A percentile compares a stretch with the other conserved stretches of the same genome.
These are phyloP conservation scores for Aurelia coerulea DNA, from an alignment of 30 jellyfish, hydroid and myxozoan genomes.

Conservation along the genomic window DNA sequence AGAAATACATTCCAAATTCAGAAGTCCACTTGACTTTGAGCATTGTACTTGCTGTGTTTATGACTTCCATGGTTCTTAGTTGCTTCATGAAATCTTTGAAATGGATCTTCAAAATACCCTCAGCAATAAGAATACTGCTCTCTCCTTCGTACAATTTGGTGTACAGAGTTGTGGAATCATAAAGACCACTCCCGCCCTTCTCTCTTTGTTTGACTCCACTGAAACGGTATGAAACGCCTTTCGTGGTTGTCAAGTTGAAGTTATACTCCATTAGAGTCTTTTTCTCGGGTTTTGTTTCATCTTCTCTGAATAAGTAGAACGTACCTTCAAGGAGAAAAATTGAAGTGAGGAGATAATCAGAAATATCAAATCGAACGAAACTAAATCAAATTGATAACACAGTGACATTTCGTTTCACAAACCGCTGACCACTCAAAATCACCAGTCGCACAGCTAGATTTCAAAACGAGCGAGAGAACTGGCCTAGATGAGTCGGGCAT, in stretches of 20 bases:
- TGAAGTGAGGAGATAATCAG: too few relatives aligned
- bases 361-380: too few relatives aligned
- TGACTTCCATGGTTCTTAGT: constrained; percentile 30
- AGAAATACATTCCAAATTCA: constrained; percentile 35
- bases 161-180: constrained; percentile 46
- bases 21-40: constrained; percentile 1
- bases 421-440: too few relatives aligned
- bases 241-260: constrained; percentile 5
- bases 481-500: too few relatives aligned
- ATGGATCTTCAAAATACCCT: constrained; percentile 30
- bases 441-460: too few relatives aligned
- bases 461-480: too few relatives aligned
- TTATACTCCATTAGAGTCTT: constrained; percentile 21
- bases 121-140: not conserved
- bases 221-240: constrained; percentile 10
- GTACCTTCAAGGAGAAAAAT: constrained; percentile 4
- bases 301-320: constrained; percentile 18
- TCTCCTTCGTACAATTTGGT: constrained; percentile 8
- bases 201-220: constrained; percentile 15
- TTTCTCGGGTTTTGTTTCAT: not conserved
- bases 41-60: constrained; percentile 24
- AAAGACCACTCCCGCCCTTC: constrained; percentile 19
- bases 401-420: too few relatives aligned
- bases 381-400: too few relatives aligned
- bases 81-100: constrained; percentile 39